These are phyloP conservation scores for Esox masquinongy DNA, from an alignment of 2,797 vertebrate species.

Conservation along the genomic window DNA sequence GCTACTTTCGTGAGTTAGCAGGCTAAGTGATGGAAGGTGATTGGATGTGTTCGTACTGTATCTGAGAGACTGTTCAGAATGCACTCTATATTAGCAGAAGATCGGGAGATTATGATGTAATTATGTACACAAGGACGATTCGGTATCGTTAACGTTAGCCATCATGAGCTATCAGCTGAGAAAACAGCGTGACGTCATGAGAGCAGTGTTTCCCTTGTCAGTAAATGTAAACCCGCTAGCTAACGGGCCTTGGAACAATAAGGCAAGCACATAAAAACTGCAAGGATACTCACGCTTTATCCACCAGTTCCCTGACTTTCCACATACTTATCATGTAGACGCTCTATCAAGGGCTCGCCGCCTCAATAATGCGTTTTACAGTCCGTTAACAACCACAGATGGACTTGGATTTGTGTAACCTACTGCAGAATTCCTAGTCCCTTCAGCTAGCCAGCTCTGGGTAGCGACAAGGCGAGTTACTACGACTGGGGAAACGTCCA, in stretches of 20 bases:
- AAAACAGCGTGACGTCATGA: conserved; percentile 66
- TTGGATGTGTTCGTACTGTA: background rate
- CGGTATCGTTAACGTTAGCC: conserved; percentile 43
- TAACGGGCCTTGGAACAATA: background rate
- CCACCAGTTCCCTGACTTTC: conserved; percentile 97
- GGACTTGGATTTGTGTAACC: conserved; percentile 56
- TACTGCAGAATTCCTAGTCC: conserved; percentile 45
- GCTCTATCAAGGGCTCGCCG: conserved; percentile 66
- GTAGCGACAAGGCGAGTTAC: conserved; percentile 68
- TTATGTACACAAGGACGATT: background rate
- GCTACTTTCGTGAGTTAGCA: background rate
- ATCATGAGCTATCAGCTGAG: conserved; percentile 51
- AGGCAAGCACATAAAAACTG: conserved; percentile 44
- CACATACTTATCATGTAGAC: conserved; percentile 93
- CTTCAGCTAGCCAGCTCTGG: conserved; percentile 35
- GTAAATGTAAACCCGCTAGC: background rate
- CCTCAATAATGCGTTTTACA: conserved; percentile 65
- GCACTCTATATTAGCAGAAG: background rate
- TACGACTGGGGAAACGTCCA: conserved; percentile 74
- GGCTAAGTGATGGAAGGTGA: background rate
- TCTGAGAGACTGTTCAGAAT: background rate
- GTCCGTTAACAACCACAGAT: conserved; percentile 49
- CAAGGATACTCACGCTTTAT: conserved; percentile 94
- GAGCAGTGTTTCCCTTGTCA: conserved; percentile 39
- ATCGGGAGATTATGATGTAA: background rate